phyloP scores from a whole-genome alignment of 2,797 vertebrate genomes.

The Numenius phaeopus region DNA sequence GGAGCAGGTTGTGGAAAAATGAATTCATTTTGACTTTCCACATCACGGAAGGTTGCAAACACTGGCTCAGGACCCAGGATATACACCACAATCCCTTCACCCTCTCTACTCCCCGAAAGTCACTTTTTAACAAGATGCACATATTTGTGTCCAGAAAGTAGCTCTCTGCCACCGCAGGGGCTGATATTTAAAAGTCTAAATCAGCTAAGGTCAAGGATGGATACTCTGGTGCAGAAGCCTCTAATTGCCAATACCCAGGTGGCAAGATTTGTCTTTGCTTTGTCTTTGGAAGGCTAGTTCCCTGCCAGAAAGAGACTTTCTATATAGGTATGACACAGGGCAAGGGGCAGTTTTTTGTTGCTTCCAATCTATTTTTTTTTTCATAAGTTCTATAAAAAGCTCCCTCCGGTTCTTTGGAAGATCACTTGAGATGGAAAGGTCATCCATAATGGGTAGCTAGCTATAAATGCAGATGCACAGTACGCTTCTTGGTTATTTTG shows the following conservation, averaged over 20 bases:
- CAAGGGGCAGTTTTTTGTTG: not conserved
- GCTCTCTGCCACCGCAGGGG: not conserved
- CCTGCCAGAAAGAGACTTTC: not conserved
- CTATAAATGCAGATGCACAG: slow-evolving; percentile 4
- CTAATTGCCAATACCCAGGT: slow-evolving; percentile 44
- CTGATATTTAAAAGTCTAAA: slow-evolving; percentile 62
- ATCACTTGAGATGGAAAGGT: slow-evolving; percentile 35
- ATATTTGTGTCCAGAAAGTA: slow-evolving; percentile 39
- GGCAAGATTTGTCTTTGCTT: slow-evolving; percentile 51
- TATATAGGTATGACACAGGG: not conserved
- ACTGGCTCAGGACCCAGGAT: not conserved
- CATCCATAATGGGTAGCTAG: not conserved
- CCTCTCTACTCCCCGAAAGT: not conserved
- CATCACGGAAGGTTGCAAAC: not conserved
- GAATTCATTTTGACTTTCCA: not conserved
- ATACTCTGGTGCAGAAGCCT: slow-evolving; percentile 8
- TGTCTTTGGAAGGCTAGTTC: slow-evolving; percentile 1
- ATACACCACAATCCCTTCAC: not conserved
- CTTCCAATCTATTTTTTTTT: not conserved
- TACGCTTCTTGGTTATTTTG: not conserved
- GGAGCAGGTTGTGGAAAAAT: slow-evolving; percentile 1
- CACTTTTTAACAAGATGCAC: slow-evolving; percentile 47
- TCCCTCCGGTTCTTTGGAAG: not conserved
- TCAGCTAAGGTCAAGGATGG: slow-evolving; percentile 56
- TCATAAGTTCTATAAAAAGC: not conserved